Evolutionary conservation across 2,113 vertebrate species (phyloP).

Genomic region (Edolisoma coerulescens): DNA sequence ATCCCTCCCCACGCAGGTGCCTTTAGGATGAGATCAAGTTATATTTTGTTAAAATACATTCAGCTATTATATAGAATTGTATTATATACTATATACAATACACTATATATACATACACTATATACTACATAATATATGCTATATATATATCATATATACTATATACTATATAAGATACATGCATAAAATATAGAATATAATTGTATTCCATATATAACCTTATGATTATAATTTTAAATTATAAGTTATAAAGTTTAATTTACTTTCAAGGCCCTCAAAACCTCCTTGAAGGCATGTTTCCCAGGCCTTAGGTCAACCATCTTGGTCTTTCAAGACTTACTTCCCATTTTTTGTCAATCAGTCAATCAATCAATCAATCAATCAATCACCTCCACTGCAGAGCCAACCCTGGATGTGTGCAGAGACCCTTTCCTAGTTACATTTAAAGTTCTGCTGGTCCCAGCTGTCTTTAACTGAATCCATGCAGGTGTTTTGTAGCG

Average conservation of each 20-base stretch:
- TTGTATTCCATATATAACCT: background rate
- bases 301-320: background rate
- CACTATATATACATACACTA: no score
- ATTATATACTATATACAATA: background rate
- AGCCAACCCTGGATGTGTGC: background rate
- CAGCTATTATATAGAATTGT: background rate
- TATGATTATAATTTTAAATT: background rate
- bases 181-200: background rate
- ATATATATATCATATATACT: no score
- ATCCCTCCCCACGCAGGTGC: background rate
- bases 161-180: background rate
- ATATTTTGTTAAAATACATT: background rate
- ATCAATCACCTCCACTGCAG: background rate
- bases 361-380: background rate
- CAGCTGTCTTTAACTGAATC: background rate
- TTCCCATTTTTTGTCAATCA: background rate
- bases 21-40: background rate
- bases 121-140: no score
- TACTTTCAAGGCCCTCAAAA: background rate
- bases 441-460: background rate
- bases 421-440: background rate
- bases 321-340: background rate
- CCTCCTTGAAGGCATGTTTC: background rate
- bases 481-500: background rate
- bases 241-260: background rate